phyloP scores from a whole-genome alignment of 2,888 invertebrate species.

The Folsomia manolachei region DNA sequence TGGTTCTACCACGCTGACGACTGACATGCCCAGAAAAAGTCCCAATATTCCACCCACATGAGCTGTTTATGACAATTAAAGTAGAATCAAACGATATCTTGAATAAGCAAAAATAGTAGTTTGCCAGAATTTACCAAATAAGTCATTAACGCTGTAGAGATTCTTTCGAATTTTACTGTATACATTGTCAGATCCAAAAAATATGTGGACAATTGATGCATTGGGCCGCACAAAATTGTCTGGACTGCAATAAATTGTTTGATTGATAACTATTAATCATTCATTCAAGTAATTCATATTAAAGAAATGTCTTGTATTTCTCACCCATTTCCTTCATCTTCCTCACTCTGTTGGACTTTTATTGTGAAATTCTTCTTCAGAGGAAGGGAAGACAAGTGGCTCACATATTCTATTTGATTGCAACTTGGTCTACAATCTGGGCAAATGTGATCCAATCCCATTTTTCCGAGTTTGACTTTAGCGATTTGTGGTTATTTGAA shows the following conservation, averaged over 20 bases:
- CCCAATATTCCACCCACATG: not conserved
- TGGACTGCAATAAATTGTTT: too few relatives aligned
- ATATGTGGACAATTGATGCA: not conserved
- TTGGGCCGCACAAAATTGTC: not conserved
- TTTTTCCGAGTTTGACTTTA: too few relatives aligned
- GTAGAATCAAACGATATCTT: not conserved
- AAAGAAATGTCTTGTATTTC: too few relatives aligned
- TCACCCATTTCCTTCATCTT: conserved; percentile 13
- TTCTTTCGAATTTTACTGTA: not conserved
- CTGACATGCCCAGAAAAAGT: not conserved
- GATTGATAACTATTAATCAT: too few relatives aligned
- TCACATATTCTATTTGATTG: not conserved
- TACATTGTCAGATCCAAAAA: not conserved
- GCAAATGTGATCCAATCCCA: not conserved
- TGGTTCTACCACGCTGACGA: not conserved
- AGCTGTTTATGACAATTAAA: not conserved
- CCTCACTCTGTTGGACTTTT: not conserved
- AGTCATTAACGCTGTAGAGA: not conserved
- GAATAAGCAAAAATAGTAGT: too few relatives aligned
- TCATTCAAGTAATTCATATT: too few relatives aligned
- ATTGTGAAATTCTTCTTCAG: not conserved
- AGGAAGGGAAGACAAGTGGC: not conserved
- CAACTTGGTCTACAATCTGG: not conserved
- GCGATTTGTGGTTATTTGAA: too few relatives aligned
- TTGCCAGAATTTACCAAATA: conserved; percentile 5